Conservation (phyloP, 2,113 vertebrate genomes). For the Heliornis fulica region DNA sequence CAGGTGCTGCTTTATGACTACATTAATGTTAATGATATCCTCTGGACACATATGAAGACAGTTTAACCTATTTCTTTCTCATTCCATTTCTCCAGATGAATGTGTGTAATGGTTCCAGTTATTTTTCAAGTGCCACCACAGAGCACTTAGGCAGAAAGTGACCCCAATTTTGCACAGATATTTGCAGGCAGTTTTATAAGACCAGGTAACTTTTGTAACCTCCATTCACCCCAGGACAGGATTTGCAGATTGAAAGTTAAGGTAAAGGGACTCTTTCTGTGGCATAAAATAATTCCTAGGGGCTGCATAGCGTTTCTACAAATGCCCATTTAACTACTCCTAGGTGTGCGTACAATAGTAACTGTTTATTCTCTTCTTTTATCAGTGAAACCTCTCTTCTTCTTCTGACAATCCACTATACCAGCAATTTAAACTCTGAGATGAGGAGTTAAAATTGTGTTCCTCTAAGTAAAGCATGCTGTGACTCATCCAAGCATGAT, state of each 20-base stretch:
- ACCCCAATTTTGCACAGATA: not conserved
- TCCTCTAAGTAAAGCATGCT: not conserved
- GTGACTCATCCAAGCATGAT: not conserved
- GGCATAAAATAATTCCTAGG: not conserved
- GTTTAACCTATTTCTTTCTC: not conserved
- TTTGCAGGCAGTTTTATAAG: not conserved
- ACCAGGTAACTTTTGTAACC: not conserved
- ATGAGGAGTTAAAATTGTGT: not conserved
- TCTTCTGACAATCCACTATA: not conserved
- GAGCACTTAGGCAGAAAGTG: not conserved
- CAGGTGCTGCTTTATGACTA: constrained; percentile 62
- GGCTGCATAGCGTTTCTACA: not conserved
- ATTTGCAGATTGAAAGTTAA: not conserved
- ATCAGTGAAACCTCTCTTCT: not conserved
- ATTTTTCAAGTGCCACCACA: not conserved
- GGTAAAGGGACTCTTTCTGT: not conserved
- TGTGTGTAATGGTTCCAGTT: not conserved
- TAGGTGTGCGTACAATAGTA: not conserved
- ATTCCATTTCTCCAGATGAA: not conserved
- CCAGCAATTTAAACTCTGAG: not conserved
- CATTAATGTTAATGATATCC: constrained; percentile 53
- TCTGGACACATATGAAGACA: not conserved
- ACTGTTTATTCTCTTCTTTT: not conserved
- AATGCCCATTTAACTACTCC: not conserved
- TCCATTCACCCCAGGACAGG: not conserved